These are phyloP conservation scores for Brachionus calyciflorus DNA, from an alignment of 1,140 invertebrate species.

Conservation along the genomic window DNA sequence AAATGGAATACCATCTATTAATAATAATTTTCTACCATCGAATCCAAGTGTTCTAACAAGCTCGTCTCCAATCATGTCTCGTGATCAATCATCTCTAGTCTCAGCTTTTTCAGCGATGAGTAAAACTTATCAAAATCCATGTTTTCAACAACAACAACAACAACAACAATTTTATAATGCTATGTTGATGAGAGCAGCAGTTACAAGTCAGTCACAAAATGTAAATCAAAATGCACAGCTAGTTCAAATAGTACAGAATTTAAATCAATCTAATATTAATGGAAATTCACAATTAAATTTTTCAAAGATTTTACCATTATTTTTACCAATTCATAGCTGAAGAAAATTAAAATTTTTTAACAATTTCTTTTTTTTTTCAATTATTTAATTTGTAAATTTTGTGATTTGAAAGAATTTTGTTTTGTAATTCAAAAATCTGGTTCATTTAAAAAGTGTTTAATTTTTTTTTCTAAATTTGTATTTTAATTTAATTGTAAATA, in stretches of 20 bases:
- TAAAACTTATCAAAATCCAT: not conserved
- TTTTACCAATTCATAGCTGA: slow-evolving; percentile 38
- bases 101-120: slow-evolving; percentile 9
- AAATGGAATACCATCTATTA: not conserved
- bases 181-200: slow-evolving; percentile 14
- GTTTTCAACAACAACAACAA: slow-evolving; percentile 9
- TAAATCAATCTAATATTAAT: not conserved
- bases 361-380: no score
- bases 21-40: not conserved
- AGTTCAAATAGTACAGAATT: not conserved
- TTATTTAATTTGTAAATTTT: no score
- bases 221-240: not conserved
- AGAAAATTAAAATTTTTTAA: no score
- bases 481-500: no score
- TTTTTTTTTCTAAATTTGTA: no score
- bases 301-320: slow-evolving; percentile 28
- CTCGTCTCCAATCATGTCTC: not conserved
- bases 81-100: slow-evolving; percentile 10
- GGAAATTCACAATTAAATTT: slow-evolving; percentile 2
- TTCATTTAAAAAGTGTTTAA: no score
- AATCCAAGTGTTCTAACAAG: slow-evolving; percentile 6
- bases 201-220: not conserved
- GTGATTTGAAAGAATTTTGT: no score
- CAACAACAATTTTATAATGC: not conserved
- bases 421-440: no score